Percentiles rank a stretch among this genome's conserved stretches.
phyloP scores from a whole-genome alignment of 2,797 vertebrate genomes.

The Merluccius polli region DNA sequence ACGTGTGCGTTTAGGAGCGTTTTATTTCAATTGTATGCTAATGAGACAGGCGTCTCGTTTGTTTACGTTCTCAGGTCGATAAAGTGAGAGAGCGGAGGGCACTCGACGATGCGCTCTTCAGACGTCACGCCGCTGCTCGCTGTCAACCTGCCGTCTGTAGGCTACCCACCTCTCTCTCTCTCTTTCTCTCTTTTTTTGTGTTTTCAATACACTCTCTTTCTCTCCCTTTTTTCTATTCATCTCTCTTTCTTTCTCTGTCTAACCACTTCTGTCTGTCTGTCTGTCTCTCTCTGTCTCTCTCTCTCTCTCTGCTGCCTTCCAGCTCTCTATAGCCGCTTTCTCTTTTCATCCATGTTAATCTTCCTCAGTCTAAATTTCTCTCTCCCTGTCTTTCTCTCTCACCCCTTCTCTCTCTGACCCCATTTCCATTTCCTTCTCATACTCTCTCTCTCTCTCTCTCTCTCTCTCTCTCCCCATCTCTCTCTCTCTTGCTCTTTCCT shows the following conservation, averaged over 20 bases:
- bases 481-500: not conserved
- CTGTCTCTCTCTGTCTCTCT: not conserved
- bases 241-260: not conserved
- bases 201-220: too few species aligned
- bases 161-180: too few species aligned
- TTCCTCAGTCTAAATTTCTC: too few species aligned
- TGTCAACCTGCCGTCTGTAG: too few species aligned
- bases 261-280: not conserved
- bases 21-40: not conserved
- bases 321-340: too few species aligned
- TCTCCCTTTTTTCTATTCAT: not conserved
- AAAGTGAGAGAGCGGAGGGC: not conserved
- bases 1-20: slow-evolving; percentile 3
- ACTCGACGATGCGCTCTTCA: not conserved
- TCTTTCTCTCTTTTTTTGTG: too few species aligned
- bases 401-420: too few species aligned
- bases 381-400: not conserved
- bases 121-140: too few species aligned
- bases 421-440: too few species aligned
- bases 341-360: too few species aligned
- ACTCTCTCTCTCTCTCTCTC: not conserved
- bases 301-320: too few species aligned
- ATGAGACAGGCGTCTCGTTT: not conserved
- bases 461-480: not conserved
- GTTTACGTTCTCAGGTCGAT: not conserved